Base-by-base conservation (phyloP, 2,113 vertebrate genomes). In the Agelaius tricolor region DNA sequence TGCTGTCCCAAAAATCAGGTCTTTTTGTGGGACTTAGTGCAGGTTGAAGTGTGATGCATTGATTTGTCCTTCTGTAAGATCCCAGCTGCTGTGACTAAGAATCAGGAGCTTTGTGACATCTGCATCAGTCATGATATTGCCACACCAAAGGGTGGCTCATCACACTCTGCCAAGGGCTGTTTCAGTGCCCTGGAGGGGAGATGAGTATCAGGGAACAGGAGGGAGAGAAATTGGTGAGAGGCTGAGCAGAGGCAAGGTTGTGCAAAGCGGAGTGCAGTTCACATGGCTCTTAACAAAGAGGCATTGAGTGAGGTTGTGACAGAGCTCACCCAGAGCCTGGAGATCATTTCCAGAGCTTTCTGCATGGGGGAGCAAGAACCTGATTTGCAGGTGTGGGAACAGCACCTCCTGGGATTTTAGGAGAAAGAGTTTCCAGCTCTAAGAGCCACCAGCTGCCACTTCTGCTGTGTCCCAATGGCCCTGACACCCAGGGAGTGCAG, bases 281-380 rank as follows among this genome's bases (percentile, higher is more conserved):
- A 89, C 96, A 74, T 74, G 90, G 62, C 41, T 82, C 69, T 68
- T 61, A 93, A 97, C 94, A 97, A 96, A 96, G 95, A 93, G 67
- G 55, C 89, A 87, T 96, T 94, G 96, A 97, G 41, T 27, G 83
- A 3, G 37, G 79, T 89, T 93, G 93, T 94, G 93, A 89, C 95
- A 95, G 78, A 96, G 93, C 77, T 93, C 63, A 19, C 13, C 81
- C 39, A 43, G 44, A 54, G 86, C 90, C 89, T 72, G 80, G 78
- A 84, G 79, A 93, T 75, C 49, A 10, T 89, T 93, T 89, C 89
- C 91, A 95, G 82, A 91, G 55, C 90, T 91, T 93, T 89, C 94
- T 97, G 0, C 41, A 57, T 2, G 57, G 79, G 89, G 89, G 83
- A 90, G 89, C 85, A 63, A 86, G 81, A 77, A 87, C 88, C 73